Base-by-base conservation (phyloP, 1,140 invertebrate genomes). In the Alviniconcha marisindica region DNA sequence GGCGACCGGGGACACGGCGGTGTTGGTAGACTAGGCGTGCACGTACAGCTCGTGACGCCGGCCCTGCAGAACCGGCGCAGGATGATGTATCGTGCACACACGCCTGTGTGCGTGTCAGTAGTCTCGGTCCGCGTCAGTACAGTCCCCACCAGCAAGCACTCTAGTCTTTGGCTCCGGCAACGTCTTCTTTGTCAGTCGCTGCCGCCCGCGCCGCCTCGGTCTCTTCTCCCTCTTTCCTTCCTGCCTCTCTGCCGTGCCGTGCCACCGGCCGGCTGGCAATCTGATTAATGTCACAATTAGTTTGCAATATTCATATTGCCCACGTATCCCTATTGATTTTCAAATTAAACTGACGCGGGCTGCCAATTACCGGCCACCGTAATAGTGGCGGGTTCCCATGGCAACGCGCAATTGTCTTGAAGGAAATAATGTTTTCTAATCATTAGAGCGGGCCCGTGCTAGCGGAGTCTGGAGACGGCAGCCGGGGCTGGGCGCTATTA, bases 201-300 rank as follows among this genome's bases (percentile, higher is more conserved):
- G 56, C 56, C 3, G 56, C 4, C n/a, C 24, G 4, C 18, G 24
- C 4, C 56, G 56, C 4, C 18, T 51, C 48, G 48, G 56, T 60
- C 24, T 10, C 4, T 21, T 60, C 44, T 48, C 44, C 18, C 7
- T 10, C 44, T 18, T 48, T 10, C 5, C 7, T 18, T 48, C 5
- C 5, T 18, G 44, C 18, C 44, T 48, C 18, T 48, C 7, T 48
- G 44, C 44, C 44, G n/a, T n/a, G n/a, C 18, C 44, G 7, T 48
- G 44, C 44, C 44, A 48, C 69, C 69, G 69, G 15, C 14, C 69
- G 33, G 10, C 69, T 21, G 42, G 42, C 73, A 28, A 76, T 76
- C 73, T 76, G 73, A 76, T 76, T 76, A 76, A 76, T 76, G 73
- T 54, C 73, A 51, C 73, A 76, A 76, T 76, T 76, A 76, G 73